A percentile compares a stretch with the other conserved stretches of the same genome.
phyloP scores from a whole-genome alignment of 2,797 vertebrate species.

The Tokudaia muenninki region DNA sequence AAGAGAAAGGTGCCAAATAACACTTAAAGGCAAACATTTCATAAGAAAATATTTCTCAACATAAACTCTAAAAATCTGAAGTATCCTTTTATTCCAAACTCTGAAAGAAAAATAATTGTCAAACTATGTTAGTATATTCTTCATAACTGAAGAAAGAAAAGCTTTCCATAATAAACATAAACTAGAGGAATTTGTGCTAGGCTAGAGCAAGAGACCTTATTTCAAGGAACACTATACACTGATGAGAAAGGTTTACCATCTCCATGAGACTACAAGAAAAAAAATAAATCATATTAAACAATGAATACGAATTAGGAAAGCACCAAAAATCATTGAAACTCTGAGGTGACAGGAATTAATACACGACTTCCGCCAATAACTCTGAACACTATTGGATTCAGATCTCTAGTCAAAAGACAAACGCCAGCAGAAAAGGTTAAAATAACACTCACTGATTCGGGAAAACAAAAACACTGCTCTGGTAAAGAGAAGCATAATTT shows the following conservation, averaged over 20 bases:
- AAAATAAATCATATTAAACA: neutral
- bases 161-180: neutral
- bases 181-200: neutral
- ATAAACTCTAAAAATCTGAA: no score
- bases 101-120: neutral
- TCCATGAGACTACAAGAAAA: neutral
- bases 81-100: neutral
- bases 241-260: neutral
- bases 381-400: neutral
- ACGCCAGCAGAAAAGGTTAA: neutral
- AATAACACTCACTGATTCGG: neutral
- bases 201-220: neutral
- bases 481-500: neutral
- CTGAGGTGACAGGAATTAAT: neutral
- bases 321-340: neutral
- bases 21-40: neutral
- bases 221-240: neutral
- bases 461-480: neutral
- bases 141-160: neutral
- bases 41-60: neutral
- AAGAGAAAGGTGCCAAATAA: neutral
- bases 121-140: neutral
- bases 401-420: neutral
- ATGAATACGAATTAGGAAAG: neutral
- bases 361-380: neutral